Conservation (phyloP, 2,797 vertebrate species). For the Phrynocephalus forsythii region DNA sequence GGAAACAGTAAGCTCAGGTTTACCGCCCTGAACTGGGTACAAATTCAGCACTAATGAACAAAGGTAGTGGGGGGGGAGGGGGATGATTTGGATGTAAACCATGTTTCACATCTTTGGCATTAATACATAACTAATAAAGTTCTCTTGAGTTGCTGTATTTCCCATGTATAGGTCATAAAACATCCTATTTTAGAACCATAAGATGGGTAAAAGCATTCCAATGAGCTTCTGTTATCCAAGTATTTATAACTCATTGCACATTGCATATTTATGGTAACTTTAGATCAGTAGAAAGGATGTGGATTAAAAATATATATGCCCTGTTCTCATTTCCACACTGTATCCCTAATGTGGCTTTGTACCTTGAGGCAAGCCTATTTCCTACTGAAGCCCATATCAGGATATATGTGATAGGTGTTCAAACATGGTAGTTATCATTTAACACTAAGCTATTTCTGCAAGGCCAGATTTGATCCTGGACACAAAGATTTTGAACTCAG, state of each 20-base stretch:
- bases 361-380: too few relatives aligned
- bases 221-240: too few relatives aligned
- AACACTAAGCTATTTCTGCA: neutral
- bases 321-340: too few relatives aligned
- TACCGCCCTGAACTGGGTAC: conserved; percentile 17
- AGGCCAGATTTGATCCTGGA: neutral
- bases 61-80: neutral
- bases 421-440: neutral
- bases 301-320: too few relatives aligned
- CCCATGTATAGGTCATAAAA: neutral
- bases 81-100: neutral
- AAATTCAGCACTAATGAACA: neutral
- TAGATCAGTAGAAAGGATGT: too few relatives aligned
- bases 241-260: too few relatives aligned
- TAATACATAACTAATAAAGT: neutral
- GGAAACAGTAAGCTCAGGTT: conserved; percentile 26
- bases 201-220: neutral
- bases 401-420: neutral
- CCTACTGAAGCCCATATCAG: too few relatives aligned
- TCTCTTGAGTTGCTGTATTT: neutral
- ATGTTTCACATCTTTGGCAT: neutral
- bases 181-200: conserved; percentile 4
- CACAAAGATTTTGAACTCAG: neutral
- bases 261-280: too few relatives aligned
- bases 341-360: too few relatives aligned